Percentiles rank a stretch among this genome's conserved stretches.
These are phyloP conservation scores for Sciurus carolinensis DNA, from an alignment of 2,797 vertebrate genomes.

Conservation along the genomic window DNA sequence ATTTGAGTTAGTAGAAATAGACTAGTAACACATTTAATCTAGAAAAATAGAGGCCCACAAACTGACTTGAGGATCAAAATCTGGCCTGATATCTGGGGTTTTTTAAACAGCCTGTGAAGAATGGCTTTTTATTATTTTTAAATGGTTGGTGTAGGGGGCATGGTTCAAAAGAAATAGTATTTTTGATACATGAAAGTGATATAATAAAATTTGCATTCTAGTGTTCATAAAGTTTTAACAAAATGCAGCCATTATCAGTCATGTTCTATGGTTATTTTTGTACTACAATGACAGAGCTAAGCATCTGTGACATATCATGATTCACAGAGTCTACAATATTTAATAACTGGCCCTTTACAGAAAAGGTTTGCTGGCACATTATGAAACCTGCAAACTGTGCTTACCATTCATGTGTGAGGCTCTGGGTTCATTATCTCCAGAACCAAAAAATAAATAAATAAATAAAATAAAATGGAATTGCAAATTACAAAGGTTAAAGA, in stretches of 20 bases:
- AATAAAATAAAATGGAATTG: neutral
- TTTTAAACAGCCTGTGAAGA: neutral
- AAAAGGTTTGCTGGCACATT: neutral
- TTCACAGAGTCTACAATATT: neutral
- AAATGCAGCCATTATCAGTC: neutral
- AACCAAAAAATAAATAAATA: too few species aligned
- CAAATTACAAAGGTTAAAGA: neutral
- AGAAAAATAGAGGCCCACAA: neutral
- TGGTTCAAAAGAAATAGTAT: neutral
- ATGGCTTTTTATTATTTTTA: neutral
- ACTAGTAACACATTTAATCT: neutral
- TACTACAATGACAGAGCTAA: neutral
- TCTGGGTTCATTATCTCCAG: neutral
- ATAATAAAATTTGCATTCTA: neutral
- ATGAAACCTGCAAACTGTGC: neutral
- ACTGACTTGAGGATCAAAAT: neutral
- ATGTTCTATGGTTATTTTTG: neutral
- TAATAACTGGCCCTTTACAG: neutral
- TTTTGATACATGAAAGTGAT: neutral
- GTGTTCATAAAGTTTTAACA: neutral
- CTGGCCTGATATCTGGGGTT: neutral
- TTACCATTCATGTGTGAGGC: neutral
- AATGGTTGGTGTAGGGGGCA: neutral
- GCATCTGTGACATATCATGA: neutral
- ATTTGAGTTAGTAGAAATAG: neutral